Evolutionary conservation across 92 coral and sea anemone species (phyloP).

Genomic region (Anthopleura xanthogrammica): DNA sequence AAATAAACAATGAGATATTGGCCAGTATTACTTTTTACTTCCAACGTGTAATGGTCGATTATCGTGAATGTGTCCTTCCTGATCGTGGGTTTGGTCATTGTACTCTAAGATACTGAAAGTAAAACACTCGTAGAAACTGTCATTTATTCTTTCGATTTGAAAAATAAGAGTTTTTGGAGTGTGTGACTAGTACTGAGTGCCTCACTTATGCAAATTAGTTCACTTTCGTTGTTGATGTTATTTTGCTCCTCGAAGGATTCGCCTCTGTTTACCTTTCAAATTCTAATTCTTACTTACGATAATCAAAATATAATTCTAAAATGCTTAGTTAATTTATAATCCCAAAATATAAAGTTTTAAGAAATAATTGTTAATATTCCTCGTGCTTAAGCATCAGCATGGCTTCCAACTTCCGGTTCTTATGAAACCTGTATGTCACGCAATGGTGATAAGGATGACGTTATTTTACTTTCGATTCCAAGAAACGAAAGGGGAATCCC

Average conservation of each 20-base stretch:
- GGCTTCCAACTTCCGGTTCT: conserved; percentile 30
- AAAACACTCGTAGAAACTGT: not conserved
- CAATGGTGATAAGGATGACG: conserved; percentile 26
- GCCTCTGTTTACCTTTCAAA: not conserved
- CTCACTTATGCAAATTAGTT: not conserved
- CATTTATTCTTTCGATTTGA: conserved; percentile 18
- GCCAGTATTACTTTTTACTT: too few species aligned
- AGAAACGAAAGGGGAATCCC: conserved; percentile 64
- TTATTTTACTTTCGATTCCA: conserved; percentile 53
- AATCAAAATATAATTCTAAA: not conserved
- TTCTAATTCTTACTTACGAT: too few species aligned
- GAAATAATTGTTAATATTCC: not conserved
- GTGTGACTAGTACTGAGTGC: not conserved
- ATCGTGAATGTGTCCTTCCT: not conserved
- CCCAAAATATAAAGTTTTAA: not conserved
- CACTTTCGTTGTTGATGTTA: not conserved
- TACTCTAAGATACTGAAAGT: conserved; percentile 13
- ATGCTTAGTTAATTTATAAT: not conserved
- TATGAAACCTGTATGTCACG: conserved; percentile 10
- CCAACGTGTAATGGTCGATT: too few species aligned
- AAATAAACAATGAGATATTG: not conserved
- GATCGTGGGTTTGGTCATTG: not conserved
- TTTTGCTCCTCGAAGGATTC: not conserved
- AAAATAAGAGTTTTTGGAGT: not conserved
- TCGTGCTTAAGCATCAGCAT: conserved; percentile 10